Percentiles rank a stretch among this genome's conserved stretches.
Conservation (phyloP, 2,888 invertebrate species). For the Branchellion lobata region DNA sequence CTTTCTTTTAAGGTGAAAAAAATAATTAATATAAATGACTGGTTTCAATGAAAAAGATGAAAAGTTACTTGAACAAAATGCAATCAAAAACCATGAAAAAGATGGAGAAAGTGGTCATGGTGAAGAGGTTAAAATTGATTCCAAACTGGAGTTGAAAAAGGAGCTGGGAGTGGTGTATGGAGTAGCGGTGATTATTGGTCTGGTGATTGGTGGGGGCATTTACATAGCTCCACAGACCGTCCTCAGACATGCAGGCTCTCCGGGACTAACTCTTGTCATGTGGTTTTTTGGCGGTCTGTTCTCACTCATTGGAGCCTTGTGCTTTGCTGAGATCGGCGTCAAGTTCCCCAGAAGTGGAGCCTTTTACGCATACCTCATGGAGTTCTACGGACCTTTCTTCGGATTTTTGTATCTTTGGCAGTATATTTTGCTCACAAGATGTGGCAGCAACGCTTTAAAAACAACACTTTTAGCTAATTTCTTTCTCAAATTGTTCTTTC, state of each 20-base stretch:
- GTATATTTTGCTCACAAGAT: slow-evolving; percentile 58
- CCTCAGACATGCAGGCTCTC: slow-evolving; percentile 68
- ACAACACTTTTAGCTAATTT: slow-evolving; percentile 60
- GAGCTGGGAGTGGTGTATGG: slow-evolving; percentile 47
- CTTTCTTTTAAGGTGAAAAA: too few species aligned
- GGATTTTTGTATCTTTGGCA: slow-evolving; percentile 60
- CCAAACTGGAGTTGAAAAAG: slow-evolving; percentile 40
- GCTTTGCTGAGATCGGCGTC: slow-evolving; percentile 84
- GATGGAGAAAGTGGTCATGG: too few species aligned
- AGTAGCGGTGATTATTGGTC: slow-evolving; percentile 46
- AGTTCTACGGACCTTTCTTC: slow-evolving; percentile 59
- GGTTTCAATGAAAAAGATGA: too few species aligned
- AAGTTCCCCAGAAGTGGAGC: slow-evolving; percentile 71
- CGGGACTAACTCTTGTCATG: slow-evolving; percentile 75
- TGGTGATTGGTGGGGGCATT: slow-evolving; percentile 49
- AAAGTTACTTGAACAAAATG: too few species aligned
- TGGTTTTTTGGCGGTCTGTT: slow-evolving; percentile 82
- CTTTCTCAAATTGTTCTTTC: slow-evolving; percentile 57
- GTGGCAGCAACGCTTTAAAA: slow-evolving; percentile 58
- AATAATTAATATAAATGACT: too few species aligned
- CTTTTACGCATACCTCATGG: slow-evolving; percentile 64
- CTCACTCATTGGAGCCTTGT: slow-evolving; percentile 77
- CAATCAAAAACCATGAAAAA: too few species aligned
- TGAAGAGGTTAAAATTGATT: too few species aligned
- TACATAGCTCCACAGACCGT: slow-evolving; percentile 49